Evolutionary conservation across 2,888 invertebrate species (phyloP), one percentile per base, ranked within the genome.

Genomic region (Eueremaeus valkanovi): DNA sequence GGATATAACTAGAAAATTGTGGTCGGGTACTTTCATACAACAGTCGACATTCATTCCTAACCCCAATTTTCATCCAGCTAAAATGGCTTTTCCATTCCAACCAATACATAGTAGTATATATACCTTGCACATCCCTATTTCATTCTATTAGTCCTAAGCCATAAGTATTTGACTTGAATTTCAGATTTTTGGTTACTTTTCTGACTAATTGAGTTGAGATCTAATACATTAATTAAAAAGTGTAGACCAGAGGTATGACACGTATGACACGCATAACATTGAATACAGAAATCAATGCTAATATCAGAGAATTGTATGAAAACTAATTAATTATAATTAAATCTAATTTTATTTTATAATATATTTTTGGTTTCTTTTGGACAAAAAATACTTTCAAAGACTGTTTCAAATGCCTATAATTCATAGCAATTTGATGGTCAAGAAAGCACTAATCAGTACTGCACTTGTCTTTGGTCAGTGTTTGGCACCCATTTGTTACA

Each of bases 401-500:
- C 58, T 58, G 58, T 58, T 24, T 55, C 24, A 2, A 55, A 24
- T 11, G 8, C 8, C 55, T 55, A 29, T n/a, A n/a, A 3, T 29
- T 29, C 0, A 24, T 16, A 21, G 2, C 29, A 58, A 58, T 31
- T 31, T 58, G 58, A 58, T 58, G 58, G 58, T 21, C 58, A 58
- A 29, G 61, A 33, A 66, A 36, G 63, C 36, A 66, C 36, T 24
- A 11, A 21, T 18, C 21, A 66, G 36, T 66, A 70, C 70, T 70
- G 70, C 42, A 70, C 45, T 70, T 45, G 45, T 70, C 70, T 70
- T 70, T 68, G 68, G 68, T 68, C 21, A 68, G 42, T 68, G 18
- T 68, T 70, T 70, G 70, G 36, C 45, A 70, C 70, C 5, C 0
- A 11, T 66, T 36, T 18, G 36, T 36, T 21, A 21, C 21, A 36